These are phyloP conservation scores for Lysandra coridon DNA, from an alignment of 2,888 invertebrate species.

Conservation along the genomic window DNA sequence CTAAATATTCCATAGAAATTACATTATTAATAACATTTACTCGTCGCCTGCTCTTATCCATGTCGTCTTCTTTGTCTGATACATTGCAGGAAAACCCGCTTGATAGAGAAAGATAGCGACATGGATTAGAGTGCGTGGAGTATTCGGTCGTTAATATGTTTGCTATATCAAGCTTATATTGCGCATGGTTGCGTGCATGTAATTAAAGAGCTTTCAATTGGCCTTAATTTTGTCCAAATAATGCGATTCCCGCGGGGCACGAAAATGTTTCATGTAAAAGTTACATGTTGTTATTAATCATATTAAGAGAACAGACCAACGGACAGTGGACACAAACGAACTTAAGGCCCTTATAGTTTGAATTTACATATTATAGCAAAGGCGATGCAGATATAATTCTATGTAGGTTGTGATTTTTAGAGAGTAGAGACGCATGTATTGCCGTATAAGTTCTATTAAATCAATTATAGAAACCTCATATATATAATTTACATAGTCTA, in stretches of 20 bases:
- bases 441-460: neutral
- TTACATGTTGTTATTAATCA: neutral
- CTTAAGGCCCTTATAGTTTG: neutral
- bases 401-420: neutral
- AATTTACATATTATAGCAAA: neutral
- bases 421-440: neutral
- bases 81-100: neutral
- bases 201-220: neutral
- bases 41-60: no score
- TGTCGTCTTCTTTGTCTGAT: neutral
- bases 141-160: neutral
- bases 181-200: conserved; percentile 21
- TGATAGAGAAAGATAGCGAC: neutral
- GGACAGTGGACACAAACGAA: neutral
- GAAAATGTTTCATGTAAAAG: neutral
- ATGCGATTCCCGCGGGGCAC: neutral
- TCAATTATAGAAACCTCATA: no score
- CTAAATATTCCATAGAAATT: no score
- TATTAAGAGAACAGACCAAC: neutral
- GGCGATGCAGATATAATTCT: no score
- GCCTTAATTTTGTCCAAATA: conserved; percentile 6
- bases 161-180: neutral
- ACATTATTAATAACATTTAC: no score
- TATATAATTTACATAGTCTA: no score
- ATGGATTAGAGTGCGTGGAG: neutral